Evolutionary conservation across 2,888 invertebrate species (phyloP).

Genomic region (Nebria brevicollis): DNA sequence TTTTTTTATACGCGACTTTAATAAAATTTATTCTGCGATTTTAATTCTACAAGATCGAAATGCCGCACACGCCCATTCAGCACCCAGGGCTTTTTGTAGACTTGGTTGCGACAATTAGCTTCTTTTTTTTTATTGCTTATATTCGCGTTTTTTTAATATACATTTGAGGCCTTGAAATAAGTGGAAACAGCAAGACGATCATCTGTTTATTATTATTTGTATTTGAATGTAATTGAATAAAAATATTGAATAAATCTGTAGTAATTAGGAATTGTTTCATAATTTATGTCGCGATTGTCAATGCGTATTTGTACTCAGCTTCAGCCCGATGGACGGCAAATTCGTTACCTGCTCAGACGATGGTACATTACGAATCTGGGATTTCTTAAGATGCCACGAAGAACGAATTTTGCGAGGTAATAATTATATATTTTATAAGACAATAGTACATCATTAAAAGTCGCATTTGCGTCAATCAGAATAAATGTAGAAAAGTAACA

Average conservation of each 20-base stretch:
- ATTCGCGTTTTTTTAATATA: too few relatives aligned
- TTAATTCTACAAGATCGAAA: too few relatives aligned
- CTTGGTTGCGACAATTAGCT: too few relatives aligned
- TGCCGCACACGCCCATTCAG: too few relatives aligned
- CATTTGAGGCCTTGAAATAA: too few relatives aligned
- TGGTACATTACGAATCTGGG: conserved; percentile 98
- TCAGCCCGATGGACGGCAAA: conserved; percentile 98
- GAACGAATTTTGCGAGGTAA: conserved; percentile 89
- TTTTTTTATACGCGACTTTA: too few relatives aligned
- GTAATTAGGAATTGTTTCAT: conserved; percentile 5
- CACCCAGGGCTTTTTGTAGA: too few relatives aligned
- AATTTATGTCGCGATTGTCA: conserved; percentile 24
- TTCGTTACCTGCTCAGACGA: conserved; percentile 99
- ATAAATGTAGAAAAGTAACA: too few relatives aligned
- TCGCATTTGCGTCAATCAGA: background rate
- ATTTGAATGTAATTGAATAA: background rate
- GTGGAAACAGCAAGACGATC: too few relatives aligned
- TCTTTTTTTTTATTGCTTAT: too few relatives aligned
- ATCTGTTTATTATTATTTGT: background rate
- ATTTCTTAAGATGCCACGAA: conserved; percentile 96
- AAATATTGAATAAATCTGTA: background rate
- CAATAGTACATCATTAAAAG: background rate
- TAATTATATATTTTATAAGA: background rate
- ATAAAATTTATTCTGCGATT: too few relatives aligned
- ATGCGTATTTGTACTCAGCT: conserved; percentile 70